phyloP scores from a whole-genome alignment of 2,113 vertebrate genomes.

The Eonycteris spelaea region DNA sequence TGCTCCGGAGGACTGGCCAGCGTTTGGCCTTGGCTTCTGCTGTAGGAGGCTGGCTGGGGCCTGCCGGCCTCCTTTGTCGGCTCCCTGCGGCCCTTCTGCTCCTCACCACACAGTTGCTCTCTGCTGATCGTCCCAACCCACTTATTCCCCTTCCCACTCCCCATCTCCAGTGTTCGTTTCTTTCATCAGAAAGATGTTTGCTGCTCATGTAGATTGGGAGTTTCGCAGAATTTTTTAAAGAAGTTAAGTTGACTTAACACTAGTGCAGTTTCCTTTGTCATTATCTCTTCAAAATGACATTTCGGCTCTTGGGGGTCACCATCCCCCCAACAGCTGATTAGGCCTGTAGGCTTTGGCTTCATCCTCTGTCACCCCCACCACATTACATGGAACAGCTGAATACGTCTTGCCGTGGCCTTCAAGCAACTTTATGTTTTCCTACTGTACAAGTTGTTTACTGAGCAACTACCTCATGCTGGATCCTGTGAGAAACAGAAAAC shows the following conservation, averaged over 20 bases:
- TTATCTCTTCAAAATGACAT: not conserved
- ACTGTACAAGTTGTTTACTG: not conserved
- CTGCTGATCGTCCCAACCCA: not conserved
- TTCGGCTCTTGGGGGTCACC: not conserved
- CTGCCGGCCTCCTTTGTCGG: accelerated
- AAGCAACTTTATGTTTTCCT: not conserved
- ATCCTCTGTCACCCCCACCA: not conserved
- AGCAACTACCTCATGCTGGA: not conserved
- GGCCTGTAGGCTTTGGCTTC: not conserved
- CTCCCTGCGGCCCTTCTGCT: not conserved
- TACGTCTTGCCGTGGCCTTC: not conserved
- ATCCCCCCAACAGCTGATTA: not conserved
- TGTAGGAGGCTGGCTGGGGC: not conserved
- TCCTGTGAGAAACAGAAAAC: not conserved
- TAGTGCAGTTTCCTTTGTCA: not conserved
- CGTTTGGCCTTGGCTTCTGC: accelerated
- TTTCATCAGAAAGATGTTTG: not conserved
- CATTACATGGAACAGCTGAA: not conserved
- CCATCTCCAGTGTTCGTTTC: not conserved
- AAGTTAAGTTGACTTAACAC: not conserved
- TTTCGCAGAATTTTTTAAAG: not conserved
- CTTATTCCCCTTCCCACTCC: not conserved
- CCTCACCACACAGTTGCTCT: not conserved
- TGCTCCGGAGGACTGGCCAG: not conserved
- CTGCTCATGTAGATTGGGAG: not conserved